These are phyloP conservation scores for Pteropus rufus DNA, from an alignment of 2,797 vertebrate genomes.

Conservation along the genomic window DNA sequence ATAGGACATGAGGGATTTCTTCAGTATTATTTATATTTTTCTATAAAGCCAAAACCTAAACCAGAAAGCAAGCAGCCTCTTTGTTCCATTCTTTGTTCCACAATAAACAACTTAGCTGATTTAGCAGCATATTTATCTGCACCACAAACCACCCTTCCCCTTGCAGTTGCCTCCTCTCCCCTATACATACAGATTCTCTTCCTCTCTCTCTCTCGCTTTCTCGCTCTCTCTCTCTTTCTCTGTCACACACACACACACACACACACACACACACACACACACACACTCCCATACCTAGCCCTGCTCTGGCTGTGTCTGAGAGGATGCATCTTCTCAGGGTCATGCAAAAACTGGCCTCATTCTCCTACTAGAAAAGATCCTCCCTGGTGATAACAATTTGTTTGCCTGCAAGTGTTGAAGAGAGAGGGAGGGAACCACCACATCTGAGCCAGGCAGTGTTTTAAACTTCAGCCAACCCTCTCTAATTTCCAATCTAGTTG, in stretches of 20 bases:
- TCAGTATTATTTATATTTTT: slow-evolving; percentile 38
- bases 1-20: not conserved
- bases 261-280: not conserved
- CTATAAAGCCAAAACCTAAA: slow-evolving; percentile 27
- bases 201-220: no score
- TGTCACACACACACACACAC: not conserved
- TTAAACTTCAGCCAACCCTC: not conserved
- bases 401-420: not conserved
- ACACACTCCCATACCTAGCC: not conserved
- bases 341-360: not conserved
- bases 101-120: not conserved
- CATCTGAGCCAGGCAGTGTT: not conserved
- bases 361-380: not conserved
- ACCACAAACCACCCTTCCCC: not conserved
- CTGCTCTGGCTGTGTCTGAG: not conserved
- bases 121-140: not conserved
- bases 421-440: not conserved
- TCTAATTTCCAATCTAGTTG: not conserved
- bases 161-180: not conserved
- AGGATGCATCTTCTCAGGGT: not conserved
- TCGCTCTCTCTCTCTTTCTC: no score
- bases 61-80: slow-evolving; percentile 25
- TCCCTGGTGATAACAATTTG: not conserved
- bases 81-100: slow-evolving; percentile 27
- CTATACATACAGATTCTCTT: no score